A percentile compares a stretch with the other conserved stretches of the same genome.
phyloP scores from a whole-genome alignment of 2,888 invertebrate genomes.

The Melieria picta region DNA sequence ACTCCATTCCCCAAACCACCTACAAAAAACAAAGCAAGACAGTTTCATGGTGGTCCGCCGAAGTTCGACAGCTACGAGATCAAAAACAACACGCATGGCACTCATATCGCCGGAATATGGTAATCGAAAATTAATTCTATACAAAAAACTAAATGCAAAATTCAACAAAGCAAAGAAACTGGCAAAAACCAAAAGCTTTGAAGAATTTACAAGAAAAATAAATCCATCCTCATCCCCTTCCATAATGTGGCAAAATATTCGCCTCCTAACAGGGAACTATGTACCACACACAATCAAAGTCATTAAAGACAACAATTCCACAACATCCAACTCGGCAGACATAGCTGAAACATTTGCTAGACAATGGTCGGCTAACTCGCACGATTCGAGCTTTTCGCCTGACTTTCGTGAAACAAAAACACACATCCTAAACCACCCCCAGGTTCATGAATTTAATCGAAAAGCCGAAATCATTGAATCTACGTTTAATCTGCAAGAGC shows the following conservation, averaged over 20 bases:
- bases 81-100: too few species aligned
- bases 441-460: neutral
- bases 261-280: neutral
- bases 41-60: too few species aligned
- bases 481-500: slow-evolving; percentile 9
- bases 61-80: too few species aligned
- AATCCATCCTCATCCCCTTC: slow-evolving; percentile 17
- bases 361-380: neutral
- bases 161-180: slow-evolving; percentile 23
- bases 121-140: slow-evolving; percentile 3
- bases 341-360: neutral
- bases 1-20: too few species aligned
- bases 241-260: slow-evolving; percentile 20
- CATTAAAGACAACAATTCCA: neutral
- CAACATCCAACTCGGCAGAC: neutral
- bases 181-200: slow-evolving; percentile 19
- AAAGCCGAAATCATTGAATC: slow-evolving; percentile 5
- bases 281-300: neutral
- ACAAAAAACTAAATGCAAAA: slow-evolving; percentile 23
- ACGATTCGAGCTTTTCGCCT: slow-evolving; percentile 9
- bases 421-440: neutral
- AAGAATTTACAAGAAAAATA: slow-evolving; percentile 23
- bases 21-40: too few species aligned
- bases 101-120: too few species aligned
- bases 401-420: neutral